A percentile compares a stretch with the other conserved stretches of the same genome.
Conservation (phyloP, 1,140 invertebrate species). For the Drosophila kohkoa region DNA sequence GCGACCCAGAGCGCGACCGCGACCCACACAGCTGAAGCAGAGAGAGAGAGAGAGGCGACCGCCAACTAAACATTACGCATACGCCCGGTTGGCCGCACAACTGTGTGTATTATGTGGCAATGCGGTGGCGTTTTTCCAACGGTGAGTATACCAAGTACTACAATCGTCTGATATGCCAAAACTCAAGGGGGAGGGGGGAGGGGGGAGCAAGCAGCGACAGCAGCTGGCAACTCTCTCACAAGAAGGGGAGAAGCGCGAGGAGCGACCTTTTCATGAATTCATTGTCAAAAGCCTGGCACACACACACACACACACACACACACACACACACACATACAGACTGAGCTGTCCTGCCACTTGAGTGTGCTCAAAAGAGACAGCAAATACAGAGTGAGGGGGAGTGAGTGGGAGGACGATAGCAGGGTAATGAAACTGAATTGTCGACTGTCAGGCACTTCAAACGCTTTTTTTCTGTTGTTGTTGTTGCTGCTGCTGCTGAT, state of each 20-base stretch:
- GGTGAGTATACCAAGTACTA: background rate
- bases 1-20: slow-evolving; percentile 41
- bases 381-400: background rate
- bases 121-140: slow-evolving; percentile 15
- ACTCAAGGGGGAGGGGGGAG: background rate
- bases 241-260: slow-evolving; percentile 1
- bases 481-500: too few species aligned
- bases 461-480: slow-evolving; percentile 10
- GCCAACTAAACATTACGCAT: slow-evolving; percentile 59
- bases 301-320: background rate
- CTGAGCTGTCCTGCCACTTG: slow-evolving; percentile 18
- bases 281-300: slow-evolving; percentile 36
- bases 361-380: background rate
- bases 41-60: slow-evolving; percentile 18
- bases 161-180: background rate
- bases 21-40: slow-evolving; percentile 10
- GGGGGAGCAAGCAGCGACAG: slow-evolving; percentile 14
- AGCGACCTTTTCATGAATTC: slow-evolving; percentile 49
- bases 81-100: slow-evolving; percentile 51
- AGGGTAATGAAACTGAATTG: slow-evolving; percentile 24
- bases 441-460: slow-evolving; percentile 44
- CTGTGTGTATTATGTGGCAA: slow-evolving; percentile 50
- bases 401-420: background rate
- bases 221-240: slow-evolving; percentile 52
- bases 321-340: background rate